Evolutionary conservation across 2,797 vertebrate species (phyloP), one percentile per base, ranked within the genome.

Genomic region (Natrix natrix): DNA sequence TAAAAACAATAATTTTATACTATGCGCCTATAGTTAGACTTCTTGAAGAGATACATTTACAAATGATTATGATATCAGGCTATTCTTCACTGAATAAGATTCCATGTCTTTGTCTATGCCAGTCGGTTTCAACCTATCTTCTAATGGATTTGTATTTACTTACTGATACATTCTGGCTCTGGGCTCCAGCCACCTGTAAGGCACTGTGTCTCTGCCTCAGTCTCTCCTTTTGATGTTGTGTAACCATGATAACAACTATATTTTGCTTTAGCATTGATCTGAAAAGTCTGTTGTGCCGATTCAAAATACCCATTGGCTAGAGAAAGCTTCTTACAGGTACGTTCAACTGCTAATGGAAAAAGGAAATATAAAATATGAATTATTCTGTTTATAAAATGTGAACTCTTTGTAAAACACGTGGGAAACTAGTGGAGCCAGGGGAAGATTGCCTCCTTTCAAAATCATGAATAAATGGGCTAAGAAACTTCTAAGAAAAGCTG

Each of bases 151-250:
- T 83, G 20, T 83, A 91, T 54, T 10, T 94, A 97, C 97, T 97
- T 95, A 98, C 97, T 96, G 90, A 97, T 95, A 86, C 97, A 98
- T 8, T 48, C 90, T 12, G 97, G 97, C 93, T 91, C 28, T 22
- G 90, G 69, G 83, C 74, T 95, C 97, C 97, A 98, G 89, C 95
- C 97, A 8, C 17, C 3, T 20, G 90, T 13, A 4, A 32, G 93
- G 89, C 98, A 98, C 0, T 10, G 54, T n/a, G 86, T 91, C 2
- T 0, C 0, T 94, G 95, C 97, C 11, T 0, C 59, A 0, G 86
- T 87, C 26, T 54, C 0, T 59, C 96, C 96, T 86, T 95, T 91
- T 93, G 89, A 54, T 89, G 96, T 97, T 61, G 95, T 61, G 86
- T 96, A 98, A 32, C 93, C 97, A 69, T 0, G 0, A 0, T 0